Evolutionary conservation across 2,113 vertebrate genomes (phyloP).

Genomic region (Rhagologus leucostigma): DNA sequence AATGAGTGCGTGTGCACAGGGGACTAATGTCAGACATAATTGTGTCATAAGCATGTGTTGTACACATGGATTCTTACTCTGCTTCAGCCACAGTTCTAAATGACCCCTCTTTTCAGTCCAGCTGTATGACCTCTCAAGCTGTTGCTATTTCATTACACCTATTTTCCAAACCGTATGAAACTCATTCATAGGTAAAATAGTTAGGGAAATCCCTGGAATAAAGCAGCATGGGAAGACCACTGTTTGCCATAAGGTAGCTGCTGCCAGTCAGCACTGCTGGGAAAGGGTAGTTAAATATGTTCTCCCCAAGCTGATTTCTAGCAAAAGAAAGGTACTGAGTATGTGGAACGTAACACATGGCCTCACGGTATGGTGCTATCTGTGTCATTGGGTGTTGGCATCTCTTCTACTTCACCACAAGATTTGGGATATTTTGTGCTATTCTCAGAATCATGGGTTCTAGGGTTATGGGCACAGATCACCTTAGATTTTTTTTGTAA

Average conservation of each 20-base stretch:
- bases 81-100: not conserved
- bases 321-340: not conserved
- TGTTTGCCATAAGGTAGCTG: not conserved
- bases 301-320: not conserved
- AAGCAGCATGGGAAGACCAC: not conserved
- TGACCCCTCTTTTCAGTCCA: not conserved
- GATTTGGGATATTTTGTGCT: not conserved
- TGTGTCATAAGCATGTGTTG: not conserved
- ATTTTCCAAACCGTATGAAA: not conserved
- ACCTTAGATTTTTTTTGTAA: not conserved
- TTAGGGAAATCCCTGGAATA: not conserved
- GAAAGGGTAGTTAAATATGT: not conserved
- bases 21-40: not conserved
- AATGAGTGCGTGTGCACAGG: not conserved
- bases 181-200: not conserved
- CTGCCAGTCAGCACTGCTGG: not conserved
- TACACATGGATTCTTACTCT: not conserved
- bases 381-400: not conserved
- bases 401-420: not conserved
- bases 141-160: not conserved
- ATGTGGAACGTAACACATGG: fast-evolving
- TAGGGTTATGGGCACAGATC: not conserved
- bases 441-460: not conserved
- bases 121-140: not conserved
- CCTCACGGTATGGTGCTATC: fast-evolving